A percentile compares a stretch with the other conserved stretches of the same genome.
Evolutionary conservation across 2,113 vertebrate genomes (phyloP).

Genomic region (Mola mola): DNA sequence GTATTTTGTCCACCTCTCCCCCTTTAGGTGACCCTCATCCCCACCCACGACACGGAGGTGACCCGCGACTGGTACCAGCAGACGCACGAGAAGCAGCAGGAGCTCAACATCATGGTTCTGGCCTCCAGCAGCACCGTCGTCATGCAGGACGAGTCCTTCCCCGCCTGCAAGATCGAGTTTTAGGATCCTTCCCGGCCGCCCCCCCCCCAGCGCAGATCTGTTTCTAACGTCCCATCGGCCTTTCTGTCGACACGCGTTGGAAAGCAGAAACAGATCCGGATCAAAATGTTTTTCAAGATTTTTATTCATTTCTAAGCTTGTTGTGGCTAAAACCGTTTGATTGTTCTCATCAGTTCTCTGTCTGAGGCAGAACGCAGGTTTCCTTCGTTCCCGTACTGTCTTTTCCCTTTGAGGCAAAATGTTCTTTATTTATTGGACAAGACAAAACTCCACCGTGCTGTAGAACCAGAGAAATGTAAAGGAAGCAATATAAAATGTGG

Average conservation of each 20-base stretch:
- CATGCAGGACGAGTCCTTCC: conserved; percentile 99
- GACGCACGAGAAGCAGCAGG: conserved; percentile 96
- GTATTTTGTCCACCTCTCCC: not conserved
- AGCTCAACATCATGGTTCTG: conserved; percentile 97
- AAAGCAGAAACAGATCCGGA: conserved; percentile 38
- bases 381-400: not conserved
- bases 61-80: conserved; percentile 99
- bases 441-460: not conserved
- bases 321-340: conserved; percentile 42
- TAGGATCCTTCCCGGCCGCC: conserved; percentile 73
- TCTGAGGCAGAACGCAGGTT: not conserved
- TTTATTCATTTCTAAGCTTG: conserved; percentile 46
- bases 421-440: too few relatives aligned
- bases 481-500: not conserved
- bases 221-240: conserved; percentile 61
- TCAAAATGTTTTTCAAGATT: conserved; percentile 45
- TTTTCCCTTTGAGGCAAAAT: not conserved
- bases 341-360: conserved; percentile 34
- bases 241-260: too few relatives aligned
- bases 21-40: conserved; percentile 94
- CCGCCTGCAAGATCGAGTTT: conserved; percentile 99
- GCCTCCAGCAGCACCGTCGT: conserved; percentile 99
- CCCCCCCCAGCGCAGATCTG: conserved; percentile 20
- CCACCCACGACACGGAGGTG: conserved; percentile 97
- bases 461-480: not conserved